Percentiles rank a stretch among this genome's conserved stretches.
Conservation (phyloP, 2,888 invertebrate genomes). For the Drepanosiphum platanoidis region DNA sequence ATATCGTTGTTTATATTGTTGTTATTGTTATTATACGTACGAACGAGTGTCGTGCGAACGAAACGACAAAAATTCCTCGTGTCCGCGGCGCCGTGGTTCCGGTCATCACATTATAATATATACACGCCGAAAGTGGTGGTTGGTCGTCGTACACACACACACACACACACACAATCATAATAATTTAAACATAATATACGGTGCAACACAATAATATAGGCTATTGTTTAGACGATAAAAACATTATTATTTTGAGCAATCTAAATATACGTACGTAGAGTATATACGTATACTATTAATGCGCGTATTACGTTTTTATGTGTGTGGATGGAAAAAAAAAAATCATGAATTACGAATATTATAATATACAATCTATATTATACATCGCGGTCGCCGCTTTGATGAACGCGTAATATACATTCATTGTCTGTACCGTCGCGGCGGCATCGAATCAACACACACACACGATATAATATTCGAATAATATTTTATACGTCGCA, state of each 20-base stretch:
- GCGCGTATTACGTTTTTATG: too few relatives aligned
- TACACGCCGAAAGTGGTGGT: constrained; percentile 39
- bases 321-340: neutral
- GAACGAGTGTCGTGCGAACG: constrained; percentile 53
- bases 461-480: too few relatives aligned
- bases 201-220: constrained; percentile 43
- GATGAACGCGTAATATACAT: constrained; percentile 1
- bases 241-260: constrained; percentile 30
- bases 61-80: constrained; percentile 57
- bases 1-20: neutral
- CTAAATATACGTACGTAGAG: neutral
- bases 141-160: too few relatives aligned
- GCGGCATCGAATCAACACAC: too few relatives aligned
- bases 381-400: too few relatives aligned
- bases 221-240: constrained; percentile 50
- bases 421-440: too few relatives aligned
- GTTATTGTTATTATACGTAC: constrained; percentile 26
- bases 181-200: constrained; percentile 41
- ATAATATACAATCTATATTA: neutral
- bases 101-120: constrained; percentile 46
- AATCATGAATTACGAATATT: neutral
- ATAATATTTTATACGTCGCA: too few relatives aligned
- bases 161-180: constrained; percentile 37
- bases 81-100: constrained; percentile 49
- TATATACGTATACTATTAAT: neutral